These are phyloP conservation scores for Cyrtorhinus lividipennis DNA, from an alignment of 1,140 invertebrate genomes.

Conservation along the genomic window DNA sequence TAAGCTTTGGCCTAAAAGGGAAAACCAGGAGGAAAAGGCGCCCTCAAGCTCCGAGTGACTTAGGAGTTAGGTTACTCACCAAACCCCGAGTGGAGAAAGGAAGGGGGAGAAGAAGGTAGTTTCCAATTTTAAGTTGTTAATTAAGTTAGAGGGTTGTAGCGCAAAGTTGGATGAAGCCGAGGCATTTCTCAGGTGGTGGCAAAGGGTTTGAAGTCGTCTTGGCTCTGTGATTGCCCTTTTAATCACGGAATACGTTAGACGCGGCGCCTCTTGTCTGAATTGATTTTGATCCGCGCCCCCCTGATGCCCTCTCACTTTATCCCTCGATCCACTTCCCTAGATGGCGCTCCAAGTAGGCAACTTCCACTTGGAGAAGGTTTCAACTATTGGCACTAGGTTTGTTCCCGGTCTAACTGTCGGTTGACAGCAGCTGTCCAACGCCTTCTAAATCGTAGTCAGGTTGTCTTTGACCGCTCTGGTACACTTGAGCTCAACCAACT, in stretches of 20 bases:
- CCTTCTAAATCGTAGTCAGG: no score
- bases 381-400: no score
- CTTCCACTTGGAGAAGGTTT: no score
- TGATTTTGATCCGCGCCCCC: background rate
- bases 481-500: no score
- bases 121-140: conserved; percentile 7
- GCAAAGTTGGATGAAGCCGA: background rate
- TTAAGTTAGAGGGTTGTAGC: conserved; percentile 2
- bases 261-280: background rate
- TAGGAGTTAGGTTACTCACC: background rate
- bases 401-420: no score
- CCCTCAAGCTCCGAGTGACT: no score
- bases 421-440: no score
- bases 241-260: conserved; percentile 2
- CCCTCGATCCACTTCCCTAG: no score
- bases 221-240: background rate
- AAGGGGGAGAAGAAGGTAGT: background rate
- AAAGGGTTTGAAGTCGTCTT: background rate
- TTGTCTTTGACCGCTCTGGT: no score
- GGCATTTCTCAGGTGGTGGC: background rate
- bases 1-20: no score
- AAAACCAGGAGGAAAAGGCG: no score
- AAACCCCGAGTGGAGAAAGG: background rate
- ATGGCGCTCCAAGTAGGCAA: no score
- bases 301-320: background rate